Percentiles rank a stretch among this genome's conserved stretches.
These are phyloP conservation scores for Hypolimnas misippus DNA, from an alignment of 2,888 invertebrate species.

Conservation along the genomic window DNA sequence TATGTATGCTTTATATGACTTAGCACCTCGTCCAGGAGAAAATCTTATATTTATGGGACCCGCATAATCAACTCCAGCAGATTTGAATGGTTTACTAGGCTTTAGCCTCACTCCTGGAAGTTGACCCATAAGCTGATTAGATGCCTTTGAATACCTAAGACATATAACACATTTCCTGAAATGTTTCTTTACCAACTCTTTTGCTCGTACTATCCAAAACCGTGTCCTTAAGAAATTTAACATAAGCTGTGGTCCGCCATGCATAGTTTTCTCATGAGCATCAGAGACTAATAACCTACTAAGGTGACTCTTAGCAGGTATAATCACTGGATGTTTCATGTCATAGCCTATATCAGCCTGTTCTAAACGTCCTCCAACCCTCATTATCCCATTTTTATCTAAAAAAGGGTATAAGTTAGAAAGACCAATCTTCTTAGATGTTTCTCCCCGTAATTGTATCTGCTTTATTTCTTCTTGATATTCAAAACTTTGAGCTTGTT, in stretches of 20 bases:
- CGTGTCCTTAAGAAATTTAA: slow-evolving; percentile 16
- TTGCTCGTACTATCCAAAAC: slow-evolving; percentile 42
- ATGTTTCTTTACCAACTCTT: slow-evolving; percentile 19
- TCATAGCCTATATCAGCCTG: slow-evolving; percentile 32
- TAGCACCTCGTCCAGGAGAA: slow-evolving; percentile 40
- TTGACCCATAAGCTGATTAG: slow-evolving; percentile 39
- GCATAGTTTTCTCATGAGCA: slow-evolving; percentile 42
- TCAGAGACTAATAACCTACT: slow-evolving; percentile 36
- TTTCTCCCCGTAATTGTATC: slow-evolving; percentile 6
- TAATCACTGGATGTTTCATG: slow-evolving; percentile 44
- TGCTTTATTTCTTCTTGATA: slow-evolving; percentile 23
- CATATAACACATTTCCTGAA: slow-evolving; percentile 30
- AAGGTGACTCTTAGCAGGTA: slow-evolving; percentile 33
- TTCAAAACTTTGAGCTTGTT: slow-evolving; percentile 22
- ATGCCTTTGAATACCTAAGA: slow-evolving; percentile 1
- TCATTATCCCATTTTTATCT: slow-evolving; percentile 37
- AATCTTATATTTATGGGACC: slow-evolving; percentile 42
- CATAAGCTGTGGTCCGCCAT: slow-evolving; percentile 46
- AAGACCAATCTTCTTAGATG: slow-evolving; percentile 20
- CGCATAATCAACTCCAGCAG: slow-evolving; percentile 42
- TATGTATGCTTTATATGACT: slow-evolving; percentile 43
- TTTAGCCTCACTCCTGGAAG: slow-evolving; percentile 40
- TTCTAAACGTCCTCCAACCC: slow-evolving; percentile 44
- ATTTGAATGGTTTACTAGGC: slow-evolving; percentile 41
- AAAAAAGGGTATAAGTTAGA: slow-evolving; percentile 37